Evolutionary conservation across 2,113 vertebrate genomes (phyloP), one percentile per base, ranked within the genome.

Genomic region (Triplophysa rosa): DNA sequence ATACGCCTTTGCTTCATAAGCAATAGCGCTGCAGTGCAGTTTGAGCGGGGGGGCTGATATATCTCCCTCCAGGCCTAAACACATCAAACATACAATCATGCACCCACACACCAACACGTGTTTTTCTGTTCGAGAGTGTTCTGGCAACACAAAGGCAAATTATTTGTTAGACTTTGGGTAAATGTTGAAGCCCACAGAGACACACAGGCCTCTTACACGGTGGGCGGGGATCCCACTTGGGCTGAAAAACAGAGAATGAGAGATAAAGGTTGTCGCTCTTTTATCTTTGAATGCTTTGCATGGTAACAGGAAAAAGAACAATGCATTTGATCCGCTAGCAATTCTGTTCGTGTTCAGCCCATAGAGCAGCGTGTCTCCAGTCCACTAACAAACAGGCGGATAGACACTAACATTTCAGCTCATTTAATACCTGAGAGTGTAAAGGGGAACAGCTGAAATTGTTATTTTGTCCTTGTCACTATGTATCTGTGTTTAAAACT

Each of bases 1-100:
- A 49, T 54, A 45, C 52, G 13, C 11, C 52, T 68, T 67, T 74
- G 74, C n/a, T 47, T 16, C 12, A 65, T 40, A 54, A 23, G 58
- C 37, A 42, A 33, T 45, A 77, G 45, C 45, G 11, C 58, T 79
- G 52, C 68, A 52, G 33, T 66, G 69, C 23, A 56, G 21, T 76
- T 33, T 17, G 23, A 72, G 54, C n/a, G 23, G 70, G 70, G 70
- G 52, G 54, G 70, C 70, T 74, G 72, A 37, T 65, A 65, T 64
- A 77, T 65, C 47, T 52, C 21, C 45, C 74, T 26, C 21, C 19
- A 29, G 62, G 74, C 26, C 65, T 65, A 65, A 76, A 76, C 45
- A 65, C 61, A 65, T 52, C 49, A 21, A 59, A 62, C 11, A 77
- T 56, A 78, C 76, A 78, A 66, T 58, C 64, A 67, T n/a, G 47